Conservation (phyloP, 2,797 vertebrate genomes). For the Anguilla pacifica region DNA sequence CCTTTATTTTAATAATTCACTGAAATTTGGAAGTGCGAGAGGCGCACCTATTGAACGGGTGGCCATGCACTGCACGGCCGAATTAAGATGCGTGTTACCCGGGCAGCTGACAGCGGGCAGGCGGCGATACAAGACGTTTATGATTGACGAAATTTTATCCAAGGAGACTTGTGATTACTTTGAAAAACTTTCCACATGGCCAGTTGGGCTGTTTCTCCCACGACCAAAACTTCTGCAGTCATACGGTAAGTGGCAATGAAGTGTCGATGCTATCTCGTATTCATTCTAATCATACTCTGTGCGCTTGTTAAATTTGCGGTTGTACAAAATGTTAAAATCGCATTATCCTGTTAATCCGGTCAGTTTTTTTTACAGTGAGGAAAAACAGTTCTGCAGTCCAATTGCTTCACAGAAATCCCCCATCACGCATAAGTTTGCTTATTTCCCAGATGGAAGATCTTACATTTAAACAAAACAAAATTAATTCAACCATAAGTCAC, state of each 20-base stretch:
- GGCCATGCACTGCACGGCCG: conserved; percentile 89
- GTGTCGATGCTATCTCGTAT: too few relatives aligned
- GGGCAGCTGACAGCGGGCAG: conserved; percentile 85
- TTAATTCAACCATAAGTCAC: background rate
- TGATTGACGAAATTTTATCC: conserved; percentile 98
- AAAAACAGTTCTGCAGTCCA: background rate
- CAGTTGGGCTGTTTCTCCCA: conserved; percentile 86
- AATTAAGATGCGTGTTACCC: conserved; percentile 79
- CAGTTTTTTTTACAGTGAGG: background rate
- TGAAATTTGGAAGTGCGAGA: background rate
- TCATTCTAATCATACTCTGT: too few relatives aligned
- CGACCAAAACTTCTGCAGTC: conserved; percentile 88
- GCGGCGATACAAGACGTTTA: conserved; percentile 98
- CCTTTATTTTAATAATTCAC: background rate
- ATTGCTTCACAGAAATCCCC: background rate
- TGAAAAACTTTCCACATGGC: conserved; percentile 92
- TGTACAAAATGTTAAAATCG: background rate
- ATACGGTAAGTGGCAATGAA: conserved; percentile 79
- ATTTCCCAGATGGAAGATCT: background rate
- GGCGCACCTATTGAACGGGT: conserved; percentile 41
- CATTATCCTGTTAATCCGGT: background rate
- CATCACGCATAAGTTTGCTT: background rate
- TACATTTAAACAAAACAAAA: background rate
- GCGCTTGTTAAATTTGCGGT: background rate
- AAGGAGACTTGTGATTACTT: conserved; percentile 97